Conservation (phyloP, 2,797 vertebrate species). For the Rhynchonycteris naso region DNA sequence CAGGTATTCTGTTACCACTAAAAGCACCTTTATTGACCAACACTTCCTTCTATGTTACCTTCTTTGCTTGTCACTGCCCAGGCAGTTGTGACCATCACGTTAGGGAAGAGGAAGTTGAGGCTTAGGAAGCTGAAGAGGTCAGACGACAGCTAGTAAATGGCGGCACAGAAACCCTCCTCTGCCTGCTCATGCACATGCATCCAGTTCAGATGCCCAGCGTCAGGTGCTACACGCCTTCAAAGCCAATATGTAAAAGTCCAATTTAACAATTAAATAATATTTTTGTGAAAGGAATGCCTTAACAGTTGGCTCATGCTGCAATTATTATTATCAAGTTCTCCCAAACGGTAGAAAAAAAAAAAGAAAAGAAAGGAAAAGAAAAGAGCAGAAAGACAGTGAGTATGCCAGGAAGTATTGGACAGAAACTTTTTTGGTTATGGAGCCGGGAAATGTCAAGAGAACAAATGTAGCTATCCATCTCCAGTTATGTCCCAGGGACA, state of each 20-base stretch:
- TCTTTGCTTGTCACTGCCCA: background rate
- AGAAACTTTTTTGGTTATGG: slow-evolving; percentile 19
- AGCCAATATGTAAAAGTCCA: background rate
- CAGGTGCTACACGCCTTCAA: background rate
- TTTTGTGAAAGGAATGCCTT: background rate
- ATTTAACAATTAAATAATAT: background rate
- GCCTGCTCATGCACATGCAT: too few species aligned
- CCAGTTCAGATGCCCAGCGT: background rate
- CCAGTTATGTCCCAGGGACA: background rate
- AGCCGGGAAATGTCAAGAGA: slow-evolving; percentile 67
- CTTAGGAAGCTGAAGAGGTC: background rate
- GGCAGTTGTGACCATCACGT: fast-evolving
- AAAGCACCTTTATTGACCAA: background rate
- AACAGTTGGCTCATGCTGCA: background rate
- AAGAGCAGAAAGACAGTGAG: background rate
- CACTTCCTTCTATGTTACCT: background rate
- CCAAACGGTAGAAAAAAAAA: background rate
- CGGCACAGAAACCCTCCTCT: background rate
- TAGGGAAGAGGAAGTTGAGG: background rate
- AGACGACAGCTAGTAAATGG: background rate
- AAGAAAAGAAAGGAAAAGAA: background rate
- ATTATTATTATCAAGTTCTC: slow-evolving; percentile 4
- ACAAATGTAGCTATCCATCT: background rate
- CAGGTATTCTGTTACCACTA: background rate
- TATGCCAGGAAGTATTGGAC: slow-evolving; percentile 57